Evolutionary conservation across 2,113 vertebrate genomes (phyloP).

Genomic region (Zingel zingel): DNA sequence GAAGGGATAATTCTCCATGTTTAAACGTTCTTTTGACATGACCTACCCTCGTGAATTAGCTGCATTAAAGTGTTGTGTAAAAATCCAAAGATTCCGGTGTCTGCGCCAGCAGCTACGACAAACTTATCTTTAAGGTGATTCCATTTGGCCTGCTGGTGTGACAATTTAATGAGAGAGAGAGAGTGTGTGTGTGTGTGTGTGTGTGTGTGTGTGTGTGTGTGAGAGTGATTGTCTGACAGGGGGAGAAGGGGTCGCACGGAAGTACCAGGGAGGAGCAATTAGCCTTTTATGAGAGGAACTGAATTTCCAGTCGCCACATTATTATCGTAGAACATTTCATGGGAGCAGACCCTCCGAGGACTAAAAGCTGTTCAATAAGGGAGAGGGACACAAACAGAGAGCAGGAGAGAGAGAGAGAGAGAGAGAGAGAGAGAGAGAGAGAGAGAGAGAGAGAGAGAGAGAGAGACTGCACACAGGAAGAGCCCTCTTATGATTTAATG

Average conservation of each 20-base stretch:
- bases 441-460: not conserved
- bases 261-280: slow-evolving; percentile 70
- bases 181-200: slow-evolving; percentile 1
- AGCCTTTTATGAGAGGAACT: slow-evolving; percentile 76
- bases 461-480: slow-evolving; percentile 68
- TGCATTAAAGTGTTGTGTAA: slow-evolving; percentile 27
- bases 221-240: slow-evolving; percentile 25
- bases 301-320: slow-evolving; percentile 61
- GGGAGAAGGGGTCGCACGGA: slow-evolving; percentile 33
- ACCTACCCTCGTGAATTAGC: slow-evolving; percentile 14
- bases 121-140: slow-evolving; percentile 52
- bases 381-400: slow-evolving; percentile 7
- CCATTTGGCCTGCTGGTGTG: slow-evolving; percentile 47
- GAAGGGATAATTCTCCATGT: slow-evolving; percentile 1
- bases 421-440: slow-evolving; percentile 8
- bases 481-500: slow-evolving; percentile 75
- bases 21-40: slow-evolving; percentile 13
- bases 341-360: slow-evolving; percentile 31
- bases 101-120: slow-evolving; percentile 12
- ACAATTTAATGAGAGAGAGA: slow-evolving; percentile 31
- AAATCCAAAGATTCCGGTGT: slow-evolving; percentile 37
- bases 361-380: slow-evolving; percentile 31
- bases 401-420: not conserved
- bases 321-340: slow-evolving; percentile 52
- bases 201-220: not conserved